phyloP scores from a whole-genome alignment of 2,888 invertebrate genomes.

The Stegana nigrithorax region DNA sequence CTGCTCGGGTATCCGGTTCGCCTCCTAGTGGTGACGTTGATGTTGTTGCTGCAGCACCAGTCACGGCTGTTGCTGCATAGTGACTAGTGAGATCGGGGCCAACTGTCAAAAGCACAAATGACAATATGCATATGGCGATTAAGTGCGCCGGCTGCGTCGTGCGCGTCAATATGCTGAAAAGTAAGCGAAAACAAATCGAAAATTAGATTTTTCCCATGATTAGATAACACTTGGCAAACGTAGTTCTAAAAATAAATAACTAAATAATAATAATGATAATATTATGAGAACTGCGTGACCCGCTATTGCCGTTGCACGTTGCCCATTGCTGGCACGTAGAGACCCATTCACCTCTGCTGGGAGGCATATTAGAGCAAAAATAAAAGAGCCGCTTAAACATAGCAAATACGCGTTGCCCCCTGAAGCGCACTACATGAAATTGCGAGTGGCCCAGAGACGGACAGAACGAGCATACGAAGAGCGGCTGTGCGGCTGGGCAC shows the following conservation, averaged over 20 bases:
- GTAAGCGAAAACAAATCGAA: constrained; percentile 14
- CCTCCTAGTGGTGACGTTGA: background rate
- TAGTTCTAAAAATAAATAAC: background rate
- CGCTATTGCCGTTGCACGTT: too few species aligned
- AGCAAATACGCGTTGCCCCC: too few species aligned
- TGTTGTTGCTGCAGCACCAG: background rate
- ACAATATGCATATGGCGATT: constrained; percentile 74
- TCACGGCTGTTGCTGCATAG: constrained; percentile 1
- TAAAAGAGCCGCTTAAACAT: too few species aligned
- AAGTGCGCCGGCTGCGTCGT: constrained; percentile 85
- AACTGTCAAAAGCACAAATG: constrained; percentile 71
- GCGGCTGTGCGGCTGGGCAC: too few species aligned
- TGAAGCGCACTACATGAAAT: too few species aligned
- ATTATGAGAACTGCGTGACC: background rate
- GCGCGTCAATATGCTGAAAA: constrained; percentile 75
- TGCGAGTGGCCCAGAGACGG: too few species aligned
- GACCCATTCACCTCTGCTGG: too few species aligned
- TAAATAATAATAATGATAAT: background rate
- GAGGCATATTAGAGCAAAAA: too few species aligned
- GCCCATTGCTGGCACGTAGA: too few species aligned
- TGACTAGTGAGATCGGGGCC: constrained; percentile 68
- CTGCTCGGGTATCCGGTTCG: constrained; percentile 32
- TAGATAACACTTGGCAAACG: background rate
- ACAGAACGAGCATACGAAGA: too few species aligned
- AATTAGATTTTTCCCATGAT: background rate